A percentile compares a stretch with the other conserved stretches of the same genome.
These are phyloP conservation scores for Petrolisthes manimaculis DNA, from an alignment of 2,888 invertebrate species.

Conservation along the genomic window DNA sequence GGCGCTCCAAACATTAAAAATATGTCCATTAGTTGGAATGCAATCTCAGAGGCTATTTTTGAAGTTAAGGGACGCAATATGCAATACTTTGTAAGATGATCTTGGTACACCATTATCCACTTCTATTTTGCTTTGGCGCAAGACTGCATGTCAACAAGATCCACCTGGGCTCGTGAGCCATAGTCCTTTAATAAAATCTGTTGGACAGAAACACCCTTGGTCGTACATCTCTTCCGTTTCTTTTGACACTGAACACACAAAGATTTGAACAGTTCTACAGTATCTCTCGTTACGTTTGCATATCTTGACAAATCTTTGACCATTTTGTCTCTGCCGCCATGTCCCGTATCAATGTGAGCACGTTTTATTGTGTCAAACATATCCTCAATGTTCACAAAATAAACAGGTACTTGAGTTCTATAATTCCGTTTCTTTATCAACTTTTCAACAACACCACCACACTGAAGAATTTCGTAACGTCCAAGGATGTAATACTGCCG, in stretches of 20 bases:
- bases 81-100: slow-evolving; percentile 31
- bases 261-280: neutral
- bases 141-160: slow-evolving; percentile 25
- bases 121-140: neutral
- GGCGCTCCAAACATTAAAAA: slow-evolving; percentile 40
- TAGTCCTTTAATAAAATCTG: slow-evolving; percentile 1
- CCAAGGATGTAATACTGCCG: too few species aligned
- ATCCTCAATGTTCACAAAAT: slow-evolving; percentile 40
- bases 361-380: slow-evolving; percentile 20
- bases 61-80: slow-evolving; percentile 35
- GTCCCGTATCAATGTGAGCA: slow-evolving; percentile 31
- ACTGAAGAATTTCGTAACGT: neutral
- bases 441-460: slow-evolving; percentile 26
- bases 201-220: slow-evolving; percentile 10
- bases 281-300: too few species aligned
- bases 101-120: slow-evolving; percentile 45
- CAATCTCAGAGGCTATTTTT: slow-evolving; percentile 37
- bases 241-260: slow-evolving; percentile 4
- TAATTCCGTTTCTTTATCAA: neutral
- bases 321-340: neutral
- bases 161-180: slow-evolving; percentile 1
- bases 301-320: too few species aligned
- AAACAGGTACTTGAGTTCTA: neutral
- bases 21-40: slow-evolving; percentile 39
- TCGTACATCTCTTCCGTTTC: neutral